These are phyloP conservation scores for Cybosia mesomella DNA, from an alignment of 2,888 invertebrate genomes.

Conservation along the genomic window DNA sequence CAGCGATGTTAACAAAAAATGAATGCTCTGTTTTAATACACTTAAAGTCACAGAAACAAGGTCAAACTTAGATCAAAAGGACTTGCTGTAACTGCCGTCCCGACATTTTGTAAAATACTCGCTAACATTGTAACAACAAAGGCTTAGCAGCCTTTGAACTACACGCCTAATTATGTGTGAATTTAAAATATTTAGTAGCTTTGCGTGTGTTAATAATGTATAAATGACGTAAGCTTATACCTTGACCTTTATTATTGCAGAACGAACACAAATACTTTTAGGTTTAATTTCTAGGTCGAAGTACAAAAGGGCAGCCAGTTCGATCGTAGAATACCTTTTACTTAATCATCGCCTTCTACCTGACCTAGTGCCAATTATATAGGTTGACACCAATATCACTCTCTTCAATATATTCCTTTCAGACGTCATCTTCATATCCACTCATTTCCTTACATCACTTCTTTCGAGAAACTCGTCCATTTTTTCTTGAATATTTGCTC, in stretches of 20 bases:
- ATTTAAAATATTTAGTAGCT: conserved; percentile 32
- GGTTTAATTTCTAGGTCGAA: background rate
- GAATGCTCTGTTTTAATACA: background rate
- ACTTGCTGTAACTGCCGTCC: conserved; percentile 5
- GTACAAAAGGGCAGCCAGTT: background rate
- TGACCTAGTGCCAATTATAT: background rate
- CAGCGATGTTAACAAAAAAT: background rate
- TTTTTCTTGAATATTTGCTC: background rate
- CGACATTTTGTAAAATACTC: conserved; percentile 6
- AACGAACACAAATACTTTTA: background rate
- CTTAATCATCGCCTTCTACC: too few species aligned
- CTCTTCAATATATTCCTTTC: background rate
- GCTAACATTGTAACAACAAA: conserved; percentile 12
- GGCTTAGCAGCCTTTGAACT: conserved; percentile 19
- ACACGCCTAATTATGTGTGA: conserved; percentile 36
- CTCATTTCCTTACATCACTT: background rate
- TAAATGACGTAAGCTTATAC: background rate
- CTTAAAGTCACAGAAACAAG: background rate
- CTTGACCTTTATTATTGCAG: background rate
- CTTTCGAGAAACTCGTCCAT: background rate
- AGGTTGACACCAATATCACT: background rate
- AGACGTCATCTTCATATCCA: background rate
- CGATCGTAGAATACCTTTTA: too few species aligned
- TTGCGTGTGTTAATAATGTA: background rate
- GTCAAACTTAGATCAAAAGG: conserved; percentile 12